A percentile compares a stretch with the other conserved stretches of the same genome.
phyloP scores from a whole-genome alignment of 1,140 invertebrate genomes.

The Drosophila insularis region DNA sequence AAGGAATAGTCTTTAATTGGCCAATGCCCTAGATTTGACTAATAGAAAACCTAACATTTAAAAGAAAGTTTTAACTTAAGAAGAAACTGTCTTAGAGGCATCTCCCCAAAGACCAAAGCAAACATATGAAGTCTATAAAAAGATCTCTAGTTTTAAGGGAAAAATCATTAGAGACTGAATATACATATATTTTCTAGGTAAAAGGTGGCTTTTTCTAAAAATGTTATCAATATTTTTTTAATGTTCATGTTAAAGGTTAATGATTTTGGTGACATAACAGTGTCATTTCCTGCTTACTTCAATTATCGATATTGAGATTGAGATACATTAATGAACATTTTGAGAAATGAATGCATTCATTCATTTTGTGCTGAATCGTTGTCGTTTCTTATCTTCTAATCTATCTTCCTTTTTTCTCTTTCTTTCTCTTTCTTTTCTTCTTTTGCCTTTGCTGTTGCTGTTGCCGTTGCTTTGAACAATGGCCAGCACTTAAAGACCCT shows the following conservation, averaged over 20 bases:
- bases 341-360: slow-evolving; percentile 3
- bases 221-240: too few species aligned
- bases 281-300: not conserved
- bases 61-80: too few species aligned
- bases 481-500: slow-evolving; percentile 8
- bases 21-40: too few species aligned
- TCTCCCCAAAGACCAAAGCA: too few species aligned
- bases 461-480: not conserved
- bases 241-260: not conserved
- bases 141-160: too few species aligned
- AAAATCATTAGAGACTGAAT: too few species aligned
- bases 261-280: not conserved
- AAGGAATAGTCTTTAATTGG: too few species aligned
- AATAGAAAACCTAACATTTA: too few species aligned
- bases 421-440: not conserved
- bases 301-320: not conserved
- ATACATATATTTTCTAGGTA: too few species aligned
- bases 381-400: slow-evolving; percentile 7
- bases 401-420: not conserved
- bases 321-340: slow-evolving; percentile 8
- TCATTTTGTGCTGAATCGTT: slow-evolving; percentile 8
- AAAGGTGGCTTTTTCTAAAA: too few species aligned
- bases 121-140: too few species aligned
- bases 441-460: not conserved
- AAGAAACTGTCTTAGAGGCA: too few species aligned